Conservation (phyloP, 2,888 invertebrate genomes). For the Mechanitis mazaeus region DNA sequence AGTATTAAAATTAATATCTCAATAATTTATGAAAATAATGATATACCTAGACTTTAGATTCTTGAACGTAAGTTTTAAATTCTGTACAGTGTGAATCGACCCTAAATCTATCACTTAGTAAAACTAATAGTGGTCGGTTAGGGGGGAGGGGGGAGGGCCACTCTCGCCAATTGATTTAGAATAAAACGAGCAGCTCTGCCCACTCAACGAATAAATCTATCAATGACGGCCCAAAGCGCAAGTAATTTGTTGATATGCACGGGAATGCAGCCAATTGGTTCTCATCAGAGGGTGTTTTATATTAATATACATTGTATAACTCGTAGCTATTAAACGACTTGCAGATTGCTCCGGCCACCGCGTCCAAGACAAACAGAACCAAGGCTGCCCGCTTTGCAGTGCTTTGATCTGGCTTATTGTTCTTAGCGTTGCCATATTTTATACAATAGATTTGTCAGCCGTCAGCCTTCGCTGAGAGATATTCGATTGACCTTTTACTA, state of each 20-base stretch:
- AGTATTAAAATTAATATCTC: no score
- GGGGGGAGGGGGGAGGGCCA: conserved; percentile 12
- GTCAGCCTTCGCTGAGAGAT: no score
- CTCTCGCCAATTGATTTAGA: conserved; percentile 33
- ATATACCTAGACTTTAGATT: no score
- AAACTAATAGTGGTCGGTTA: conserved; percentile 12
- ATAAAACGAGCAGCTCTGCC: conserved; percentile 33
- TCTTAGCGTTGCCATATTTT: conserved; percentile 14
- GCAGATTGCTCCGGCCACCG: conserved; percentile 32
- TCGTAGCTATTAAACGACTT: conserved; percentile 34
- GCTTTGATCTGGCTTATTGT: conserved; percentile 26
- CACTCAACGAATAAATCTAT: conserved; percentile 51
- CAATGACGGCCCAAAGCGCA: conserved; percentile 39
- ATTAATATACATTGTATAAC: conserved; percentile 35
- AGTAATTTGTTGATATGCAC: conserved; percentile 46
- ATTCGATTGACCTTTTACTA: conserved; percentile 9
- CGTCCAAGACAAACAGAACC: conserved; percentile 43
- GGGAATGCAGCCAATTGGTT: conserved; percentile 50
- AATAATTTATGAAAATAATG: no score
- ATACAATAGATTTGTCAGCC: conserved; percentile 7
- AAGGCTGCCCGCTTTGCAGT: conserved; percentile 25
- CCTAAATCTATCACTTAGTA: conserved; percentile 1
- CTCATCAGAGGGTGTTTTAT: conserved; percentile 45
- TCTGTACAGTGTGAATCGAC: no score
- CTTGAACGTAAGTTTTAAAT: no score